Conservation (phyloP, 2,113 vertebrate species). For the Gambusia affinis region DNA sequence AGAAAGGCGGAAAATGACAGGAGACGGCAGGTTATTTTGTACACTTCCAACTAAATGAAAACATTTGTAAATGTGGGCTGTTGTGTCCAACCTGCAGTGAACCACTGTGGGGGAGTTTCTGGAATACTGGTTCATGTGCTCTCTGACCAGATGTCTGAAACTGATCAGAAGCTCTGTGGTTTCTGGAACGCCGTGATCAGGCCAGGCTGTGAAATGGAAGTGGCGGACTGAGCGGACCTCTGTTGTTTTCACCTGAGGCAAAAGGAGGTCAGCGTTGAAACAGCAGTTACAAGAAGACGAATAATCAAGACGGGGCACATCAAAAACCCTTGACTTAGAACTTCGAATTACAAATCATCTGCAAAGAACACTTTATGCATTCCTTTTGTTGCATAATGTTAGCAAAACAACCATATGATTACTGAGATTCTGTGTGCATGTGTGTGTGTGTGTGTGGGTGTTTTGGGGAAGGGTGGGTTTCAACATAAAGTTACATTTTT, state of each 20-base stretch:
- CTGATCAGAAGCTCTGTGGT: slow-evolving; percentile 93
- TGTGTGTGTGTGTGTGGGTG: too few relatives aligned
- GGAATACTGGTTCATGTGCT: slow-evolving; percentile 88
- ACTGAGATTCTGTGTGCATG: neutral
- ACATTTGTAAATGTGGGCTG: neutral
- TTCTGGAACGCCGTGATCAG: slow-evolving; percentile 91
- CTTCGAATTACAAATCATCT: neutral
- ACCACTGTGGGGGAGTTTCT: slow-evolving; percentile 87
- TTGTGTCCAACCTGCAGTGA: slow-evolving; percentile 90
- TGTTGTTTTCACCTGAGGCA: slow-evolving; percentile 80
- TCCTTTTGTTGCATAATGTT: neutral
- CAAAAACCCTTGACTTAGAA: neutral
- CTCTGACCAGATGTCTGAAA: slow-evolving; percentile 91
- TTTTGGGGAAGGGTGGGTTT: too few relatives aligned
- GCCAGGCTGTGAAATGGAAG: slow-evolving; percentile 99
- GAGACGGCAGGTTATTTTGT: neutral
- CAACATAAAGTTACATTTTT: slow-evolving; percentile 83
- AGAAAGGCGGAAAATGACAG: neutral
- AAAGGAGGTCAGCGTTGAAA: neutral
- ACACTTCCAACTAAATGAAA: neutral
- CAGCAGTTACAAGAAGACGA: neutral
- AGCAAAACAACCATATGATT: neutral
- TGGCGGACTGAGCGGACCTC: slow-evolving; percentile 88
- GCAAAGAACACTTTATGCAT: neutral
- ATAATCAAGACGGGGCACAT: too few relatives aligned